phyloP scores from a whole-genome alignment of 2,113 vertebrate genomes.

The Scolopax mira region DNA sequence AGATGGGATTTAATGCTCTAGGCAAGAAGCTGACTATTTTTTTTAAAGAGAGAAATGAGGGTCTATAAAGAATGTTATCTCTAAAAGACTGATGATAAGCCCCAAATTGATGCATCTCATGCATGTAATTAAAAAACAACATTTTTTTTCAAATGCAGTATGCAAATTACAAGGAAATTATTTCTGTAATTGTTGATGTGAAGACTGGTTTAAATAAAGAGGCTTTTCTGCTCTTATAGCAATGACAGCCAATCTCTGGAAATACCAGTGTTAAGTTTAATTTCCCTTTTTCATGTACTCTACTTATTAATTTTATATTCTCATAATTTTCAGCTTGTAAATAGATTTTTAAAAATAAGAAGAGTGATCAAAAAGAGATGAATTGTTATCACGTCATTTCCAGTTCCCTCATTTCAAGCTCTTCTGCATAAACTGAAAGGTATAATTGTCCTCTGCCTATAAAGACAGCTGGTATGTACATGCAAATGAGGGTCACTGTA shows the following conservation, averaged over 20 bases:
- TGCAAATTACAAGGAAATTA: background rate
- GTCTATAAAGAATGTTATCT: background rate
- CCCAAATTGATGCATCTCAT: background rate
- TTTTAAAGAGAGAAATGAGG: background rate
- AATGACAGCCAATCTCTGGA: background rate
- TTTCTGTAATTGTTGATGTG: background rate
- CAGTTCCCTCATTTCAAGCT: conserved; percentile 12
- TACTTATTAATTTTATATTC: background rate
- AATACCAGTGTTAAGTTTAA: background rate
- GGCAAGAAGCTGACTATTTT: background rate
- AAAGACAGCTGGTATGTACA: conserved; percentile 38
- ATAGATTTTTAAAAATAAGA: background rate
- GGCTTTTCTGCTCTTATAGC: background rate
- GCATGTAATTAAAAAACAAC: background rate
- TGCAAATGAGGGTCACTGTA: conserved; percentile 28
- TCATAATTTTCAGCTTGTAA: background rate
- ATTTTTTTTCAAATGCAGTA: background rate
- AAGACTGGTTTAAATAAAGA: background rate
- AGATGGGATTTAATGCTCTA: conserved; percentile 1
- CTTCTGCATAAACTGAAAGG: conserved; percentile 24
- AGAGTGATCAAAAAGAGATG: background rate
- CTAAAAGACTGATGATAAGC: background rate
- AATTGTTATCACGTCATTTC: background rate
- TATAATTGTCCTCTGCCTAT: conserved; percentile 40
- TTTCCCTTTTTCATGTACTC: background rate